phyloP scores from a whole-genome alignment of 2,888 invertebrate species.

The Sinhomidia bicolor region DNA sequence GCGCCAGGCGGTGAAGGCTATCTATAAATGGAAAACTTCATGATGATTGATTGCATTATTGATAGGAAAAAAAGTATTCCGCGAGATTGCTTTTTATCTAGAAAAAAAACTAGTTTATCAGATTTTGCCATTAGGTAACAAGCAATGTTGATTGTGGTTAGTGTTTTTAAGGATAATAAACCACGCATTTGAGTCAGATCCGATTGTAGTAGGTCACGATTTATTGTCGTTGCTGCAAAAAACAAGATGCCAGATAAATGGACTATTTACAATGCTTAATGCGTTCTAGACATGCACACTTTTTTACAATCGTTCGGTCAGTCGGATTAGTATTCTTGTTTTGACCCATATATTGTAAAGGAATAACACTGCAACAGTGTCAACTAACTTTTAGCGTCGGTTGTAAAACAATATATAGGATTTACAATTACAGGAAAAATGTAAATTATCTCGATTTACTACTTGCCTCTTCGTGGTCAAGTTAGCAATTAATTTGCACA shows the following conservation, averaged over 20 bases:
- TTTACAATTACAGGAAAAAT: no score
- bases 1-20: neutral
- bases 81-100: neutral
- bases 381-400: no score
- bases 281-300: constrained; percentile 24
- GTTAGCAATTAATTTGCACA: no score
- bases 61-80: constrained; percentile 31
- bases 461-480: no score
- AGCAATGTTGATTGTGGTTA: neutral
- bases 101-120: neutral
- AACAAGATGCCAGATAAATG: constrained; percentile 29
- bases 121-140: neutral
- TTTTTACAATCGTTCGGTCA: no score
- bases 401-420: no score
- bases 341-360: no score
- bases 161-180: neutral
- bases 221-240: constrained; percentile 4
- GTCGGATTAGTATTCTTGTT: no score
- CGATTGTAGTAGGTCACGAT: constrained; percentile 35
- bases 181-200: neutral
- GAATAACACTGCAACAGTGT: no score
- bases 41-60: constrained; percentile 55
- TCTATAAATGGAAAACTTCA: constrained; percentile 22
- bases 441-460: no score
- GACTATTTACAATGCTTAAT: constrained; percentile 12